Conservation (phyloP, 2,888 invertebrate genomes). For the Drosophila monieri region DNA sequence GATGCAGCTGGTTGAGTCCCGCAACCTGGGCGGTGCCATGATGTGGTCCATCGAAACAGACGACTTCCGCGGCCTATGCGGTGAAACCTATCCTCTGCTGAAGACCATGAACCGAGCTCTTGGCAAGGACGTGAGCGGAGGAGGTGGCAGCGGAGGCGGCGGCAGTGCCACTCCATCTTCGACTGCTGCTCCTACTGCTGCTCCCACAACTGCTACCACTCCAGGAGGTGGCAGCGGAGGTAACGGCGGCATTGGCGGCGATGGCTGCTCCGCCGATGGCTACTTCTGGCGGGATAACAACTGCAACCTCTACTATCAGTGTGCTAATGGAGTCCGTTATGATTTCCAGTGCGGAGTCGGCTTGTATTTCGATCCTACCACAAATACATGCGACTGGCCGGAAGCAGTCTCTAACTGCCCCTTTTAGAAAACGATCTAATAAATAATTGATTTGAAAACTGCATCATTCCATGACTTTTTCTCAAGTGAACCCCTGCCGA, state of each 20-base stretch:
- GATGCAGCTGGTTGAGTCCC: conserved; percentile 91
- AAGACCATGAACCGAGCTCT: conserved; percentile 64
- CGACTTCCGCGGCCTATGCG: conserved; percentile 93
- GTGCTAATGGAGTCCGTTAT: conserved; percentile 84
- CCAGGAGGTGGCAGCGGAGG: conserved; percentile 13
- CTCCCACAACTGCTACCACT: conserved; percentile 17
- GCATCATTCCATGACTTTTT: background rate
- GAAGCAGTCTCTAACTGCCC: conserved; percentile 29
- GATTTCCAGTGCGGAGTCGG: conserved; percentile 85
- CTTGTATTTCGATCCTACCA: conserved; percentile 42
- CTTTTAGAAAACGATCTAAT: conserved; percentile 8
- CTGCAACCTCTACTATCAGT: conserved; percentile 89
- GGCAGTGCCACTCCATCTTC: conserved; percentile 30
- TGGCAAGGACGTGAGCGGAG: conserved; percentile 32
- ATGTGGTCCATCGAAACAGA: conserved; percentile 93
- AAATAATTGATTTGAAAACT: conserved; percentile 1
- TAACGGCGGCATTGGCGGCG: conserved; percentile 27
- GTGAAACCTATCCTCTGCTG: conserved; percentile 84
- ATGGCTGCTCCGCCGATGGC: conserved; percentile 74
- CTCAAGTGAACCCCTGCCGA: background rate
- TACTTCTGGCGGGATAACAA: conserved; percentile 86
- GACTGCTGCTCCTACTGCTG: conserved; percentile 15
- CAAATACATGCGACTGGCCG: conserved; percentile 29
- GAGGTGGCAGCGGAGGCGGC: conserved; percentile 24
- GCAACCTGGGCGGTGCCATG: conserved; percentile 90